Evolutionary conservation across 1,140 invertebrate genomes (phyloP), one percentile per base, ranked within the genome.

Genomic region (Penaeus indicus): DNA sequence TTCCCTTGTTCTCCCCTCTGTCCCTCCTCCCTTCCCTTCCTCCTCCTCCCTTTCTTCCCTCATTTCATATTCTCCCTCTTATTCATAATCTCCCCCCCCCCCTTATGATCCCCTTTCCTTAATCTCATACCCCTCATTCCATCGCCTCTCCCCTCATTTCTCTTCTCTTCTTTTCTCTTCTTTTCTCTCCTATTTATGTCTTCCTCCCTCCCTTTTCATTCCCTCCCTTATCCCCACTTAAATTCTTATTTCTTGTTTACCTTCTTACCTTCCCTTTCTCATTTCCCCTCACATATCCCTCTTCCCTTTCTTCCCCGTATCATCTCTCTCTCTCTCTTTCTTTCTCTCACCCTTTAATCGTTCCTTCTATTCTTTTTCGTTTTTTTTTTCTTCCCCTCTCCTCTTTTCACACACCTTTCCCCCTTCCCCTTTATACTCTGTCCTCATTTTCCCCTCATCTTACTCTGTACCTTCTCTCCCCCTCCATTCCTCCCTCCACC

Each of bases 21-120:
- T 62, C 62, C 19, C 22, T 64, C 54, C 64, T 54, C n/a, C 77
- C 60, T 32, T 79, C 77, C 60, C 78, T 80, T 42, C 61, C 78
- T 80, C 78, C 63, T n/a, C 47, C 82, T 47, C 42, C 18, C 38
- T n/a, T 13, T 38, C 21, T 13, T 38, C 27, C 25, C 16, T 42
- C 21, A 3, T 42, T 67, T 19, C 21, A 3, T 8, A 27, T n/a
- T 42, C 11, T 25, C n/a, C 25, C 42, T 27, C 61, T n/a, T 62
- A 42, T 82, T 82, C 18, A 54, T 63, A 22, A 64, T 42, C 10
- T 38, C n/a, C n/a, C 32, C 22, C 67, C 13, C n/a, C 69, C 47
- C 7, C 0, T 16, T 60, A 42, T 42, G 18, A 21, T 38, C n/a
- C 32, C 61, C 38, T 63, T 25, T 22, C n/a, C 80, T 25, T 22